These are phyloP conservation scores for Chaetops frenatus DNA, from an alignment of 2,113 vertebrate species.

Conservation along the genomic window DNA sequence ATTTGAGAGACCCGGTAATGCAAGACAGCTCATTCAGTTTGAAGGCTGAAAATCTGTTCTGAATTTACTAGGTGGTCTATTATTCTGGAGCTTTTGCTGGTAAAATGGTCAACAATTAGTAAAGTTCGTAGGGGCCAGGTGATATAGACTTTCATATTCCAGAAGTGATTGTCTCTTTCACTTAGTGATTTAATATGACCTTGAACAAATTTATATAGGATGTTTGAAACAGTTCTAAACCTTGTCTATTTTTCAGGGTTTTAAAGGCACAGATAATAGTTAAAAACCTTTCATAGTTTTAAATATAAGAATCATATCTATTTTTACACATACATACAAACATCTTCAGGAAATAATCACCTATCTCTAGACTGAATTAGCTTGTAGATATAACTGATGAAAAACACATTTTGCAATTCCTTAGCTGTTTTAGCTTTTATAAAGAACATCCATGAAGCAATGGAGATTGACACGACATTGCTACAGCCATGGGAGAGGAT, in stretches of 20 bases:
- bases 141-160: not conserved
- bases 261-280: not conserved
- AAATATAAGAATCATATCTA: not conserved
- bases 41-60: not conserved
- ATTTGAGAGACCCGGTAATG: not conserved
- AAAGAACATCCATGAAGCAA: not conserved
- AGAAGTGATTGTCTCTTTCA: not conserved
- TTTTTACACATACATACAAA: not conserved
- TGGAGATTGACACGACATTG: not conserved
- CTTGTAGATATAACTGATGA: not conserved
- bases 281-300: not conserved
- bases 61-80: not conserved
- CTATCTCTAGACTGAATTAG: not conserved
- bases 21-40: not conserved
- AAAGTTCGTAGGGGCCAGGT: not conserved
- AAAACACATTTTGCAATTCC: not conserved
- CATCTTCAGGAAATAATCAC: not conserved
- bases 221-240: not conserved
- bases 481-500: not conserved
- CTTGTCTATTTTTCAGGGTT: not conserved
- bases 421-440: not conserved
- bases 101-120: not conserved
- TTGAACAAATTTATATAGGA: not conserved
- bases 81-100: not conserved
- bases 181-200: not conserved